Evolutionary conservation across 2,113 vertebrate genomes (phyloP), one percentile per base, ranked within the genome.

Genomic region (Pelmatolapia mariae): DNA sequence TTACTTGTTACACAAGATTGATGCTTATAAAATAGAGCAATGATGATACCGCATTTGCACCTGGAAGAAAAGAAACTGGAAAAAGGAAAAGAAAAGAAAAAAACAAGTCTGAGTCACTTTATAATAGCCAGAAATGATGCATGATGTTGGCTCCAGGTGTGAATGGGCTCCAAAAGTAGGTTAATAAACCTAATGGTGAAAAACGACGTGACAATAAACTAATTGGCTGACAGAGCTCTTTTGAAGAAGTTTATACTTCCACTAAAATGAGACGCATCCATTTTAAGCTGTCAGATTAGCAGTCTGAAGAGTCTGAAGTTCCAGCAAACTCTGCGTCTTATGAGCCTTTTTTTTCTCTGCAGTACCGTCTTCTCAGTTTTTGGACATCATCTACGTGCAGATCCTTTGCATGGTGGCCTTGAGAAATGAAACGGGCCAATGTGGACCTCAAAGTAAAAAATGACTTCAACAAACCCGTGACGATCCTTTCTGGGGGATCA

Each of bases 201-300:
- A 89, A 90, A 91, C 53, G 83, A 90, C 61, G 10, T 90, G 85
- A 83, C 87, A 91, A 83, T 88, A 78, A 84, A 50, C 36, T 59
- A 84, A 89, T n/a, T 81, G 81, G 86, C 87, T 91, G 87, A 89
- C 47, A 10, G 59, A 11, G 81, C 80, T 87, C 63, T 80, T 87
- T 86, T 89, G 54, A 78, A 83, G 8, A 83, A 86, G 83, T 87
- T 86, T 79, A 78, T 78, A 85, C 80, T 80, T 89, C 40, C 33
- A 57, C 73, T 31, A 43, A 85, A 78, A 81, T 50, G 68, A 76
- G n/a, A 18, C 59, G 22, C 59, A 88, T 91, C 61, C 16, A 87
- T 91, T 89, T 88, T 83, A 53, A 78, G 38, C 43, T 88, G 83
- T 63, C 83, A 78, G 43, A 82, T 61, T 10, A 47, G 29, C 16